phyloP scores from a whole-genome alignment of 2,797 vertebrate genomes.

The Novumbra hubbsi region DNA sequence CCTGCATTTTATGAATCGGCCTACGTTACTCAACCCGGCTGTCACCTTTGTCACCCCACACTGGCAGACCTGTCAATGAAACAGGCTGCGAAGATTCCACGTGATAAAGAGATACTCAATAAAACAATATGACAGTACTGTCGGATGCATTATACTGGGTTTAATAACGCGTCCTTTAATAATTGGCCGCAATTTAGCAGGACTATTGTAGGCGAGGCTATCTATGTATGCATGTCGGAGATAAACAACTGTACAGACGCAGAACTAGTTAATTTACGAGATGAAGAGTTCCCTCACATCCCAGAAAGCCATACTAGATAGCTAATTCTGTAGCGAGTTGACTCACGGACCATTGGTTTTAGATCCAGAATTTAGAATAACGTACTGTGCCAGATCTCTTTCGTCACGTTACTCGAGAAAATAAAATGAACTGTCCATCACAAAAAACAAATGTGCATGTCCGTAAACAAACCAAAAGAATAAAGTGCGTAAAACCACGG shows the following conservation, averaged over 20 bases:
- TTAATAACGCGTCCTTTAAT: neutral
- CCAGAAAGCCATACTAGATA: neutral
- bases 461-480: neutral
- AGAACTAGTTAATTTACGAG: neutral
- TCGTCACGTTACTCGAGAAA: neutral
- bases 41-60: neutral
- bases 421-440: neutral
- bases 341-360: neutral
- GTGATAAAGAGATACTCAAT: neutral
- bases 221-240: neutral
- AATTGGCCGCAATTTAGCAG: neutral
- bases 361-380: neutral
- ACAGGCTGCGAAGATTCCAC: neutral
- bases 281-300: neutral
- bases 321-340: neutral
- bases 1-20: too few species aligned
- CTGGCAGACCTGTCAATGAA: constrained; percentile 7
- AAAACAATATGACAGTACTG: neutral
- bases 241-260: neutral
- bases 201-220: neutral
- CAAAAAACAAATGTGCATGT: neutral
- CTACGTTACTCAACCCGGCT: too few species aligned
- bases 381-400: neutral
- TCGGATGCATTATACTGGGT: neutral
- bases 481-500: neutral